Base-by-base conservation (phyloP, 2,888 invertebrate species). In the Anodontia alba region DNA sequence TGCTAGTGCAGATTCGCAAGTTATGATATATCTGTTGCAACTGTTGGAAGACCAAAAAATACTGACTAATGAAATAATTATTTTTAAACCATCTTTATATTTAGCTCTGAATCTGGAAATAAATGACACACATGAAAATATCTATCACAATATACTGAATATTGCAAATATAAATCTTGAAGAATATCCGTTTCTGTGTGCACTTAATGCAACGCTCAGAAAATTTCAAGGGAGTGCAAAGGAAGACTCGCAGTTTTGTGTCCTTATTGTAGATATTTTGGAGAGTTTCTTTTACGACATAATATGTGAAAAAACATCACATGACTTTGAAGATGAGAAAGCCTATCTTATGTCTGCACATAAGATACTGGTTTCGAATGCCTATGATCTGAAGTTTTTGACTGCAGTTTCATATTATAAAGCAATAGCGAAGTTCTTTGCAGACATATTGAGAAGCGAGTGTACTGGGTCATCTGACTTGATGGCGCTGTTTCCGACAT, bases 331-430 rank as follows among this genome's bases (percentile, higher is more conserved):
- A 10, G 33, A 31, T 1, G 12, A 33, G 33, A 62, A 33, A 33
- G 1, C 20, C 12, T 1, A 12, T 15, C 33, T 62, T 1, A 8
- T 62, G 15, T 62, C 62, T 33, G 62, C 17, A 46, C 79, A 79
- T 7, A 46, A 54, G 20, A 49, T 76, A 15, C 5, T 84, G 8
- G 67, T 54, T n/a, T 31, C 29, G 15, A 20, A 20, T 23, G 70
- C 42, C 5, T 66, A 71, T 69, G 68, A 74, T 2, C 31, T 82
- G 54, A 23, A 70, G 36, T 76, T 73, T 57, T 20, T 80, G 20
- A 20, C 70, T 66, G 75, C 81, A 54, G 62, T 75, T 54, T 74
- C 80, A 17, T 84, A 57, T 43, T 70, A 75, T 12, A 81, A 76
- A 36, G 38, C 70, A 3, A 29, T 57, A n/a, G 66, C 67, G 1